A percentile compares a stretch with the other conserved stretches of the same genome.
Evolutionary conservation across 2,797 vertebrate genomes (phyloP).

Genomic region (Siniperca obscura): DNA sequence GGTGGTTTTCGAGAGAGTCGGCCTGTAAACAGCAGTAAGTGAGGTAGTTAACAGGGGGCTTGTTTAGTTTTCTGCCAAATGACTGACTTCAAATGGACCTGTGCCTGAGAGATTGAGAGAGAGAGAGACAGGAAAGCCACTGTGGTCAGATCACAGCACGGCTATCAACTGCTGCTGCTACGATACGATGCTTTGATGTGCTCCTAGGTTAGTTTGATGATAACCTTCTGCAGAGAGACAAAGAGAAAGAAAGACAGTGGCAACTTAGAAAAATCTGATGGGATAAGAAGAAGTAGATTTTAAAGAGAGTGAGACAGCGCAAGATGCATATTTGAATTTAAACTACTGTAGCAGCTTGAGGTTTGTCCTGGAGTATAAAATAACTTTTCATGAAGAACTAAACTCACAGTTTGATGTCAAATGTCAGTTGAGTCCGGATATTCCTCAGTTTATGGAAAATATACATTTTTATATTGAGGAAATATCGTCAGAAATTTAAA

Average conservation of each 20-base stretch:
- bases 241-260: slow-evolving; percentile 7
- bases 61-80: slow-evolving; percentile 83
- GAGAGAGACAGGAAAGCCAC: slow-evolving; percentile 62
- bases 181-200: slow-evolving; percentile 63
- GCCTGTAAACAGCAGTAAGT: slow-evolving; percentile 70
- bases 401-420: slow-evolving; percentile 7
- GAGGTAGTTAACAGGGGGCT: slow-evolving; percentile 70
- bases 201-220: slow-evolving; percentile 48
- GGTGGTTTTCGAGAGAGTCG: slow-evolving; percentile 45
- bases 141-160: slow-evolving; percentile 55
- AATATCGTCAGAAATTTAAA: background rate
- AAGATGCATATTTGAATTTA: background rate
- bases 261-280: background rate
- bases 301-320: background rate
- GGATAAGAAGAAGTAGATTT: slow-evolving; percentile 13
- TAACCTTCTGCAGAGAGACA: slow-evolving; percentile 45
- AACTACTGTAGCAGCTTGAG: background rate
- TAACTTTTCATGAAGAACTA: background rate
- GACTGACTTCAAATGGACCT: slow-evolving; percentile 78
- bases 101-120: slow-evolving; percentile 48
- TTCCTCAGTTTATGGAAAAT: slow-evolving; percentile 12
- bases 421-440: background rate
- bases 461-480: background rate
- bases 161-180: slow-evolving; percentile 35
- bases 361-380: background rate